Percentiles rank a stretch among this genome's conserved stretches.
Conservation (phyloP, 2,113 vertebrate species). For the Salvelinus fontinalis region DNA sequence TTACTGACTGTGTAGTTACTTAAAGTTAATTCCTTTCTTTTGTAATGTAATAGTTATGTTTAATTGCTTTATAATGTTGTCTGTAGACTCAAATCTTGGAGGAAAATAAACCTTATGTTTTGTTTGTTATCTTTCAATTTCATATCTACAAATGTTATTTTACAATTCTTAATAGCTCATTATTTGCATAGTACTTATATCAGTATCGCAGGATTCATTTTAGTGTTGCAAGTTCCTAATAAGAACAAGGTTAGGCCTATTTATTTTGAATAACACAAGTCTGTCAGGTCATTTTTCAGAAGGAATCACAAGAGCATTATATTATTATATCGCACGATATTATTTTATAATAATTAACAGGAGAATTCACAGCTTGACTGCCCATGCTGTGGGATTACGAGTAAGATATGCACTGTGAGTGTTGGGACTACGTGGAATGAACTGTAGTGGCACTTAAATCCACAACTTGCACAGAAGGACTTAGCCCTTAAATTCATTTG, state of each 20-base stretch:
- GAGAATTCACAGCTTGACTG: constrained; percentile 67
- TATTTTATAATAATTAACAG: too few relatives aligned
- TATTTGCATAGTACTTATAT: constrained; percentile 25
- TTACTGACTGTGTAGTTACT: constrained; percentile 47
- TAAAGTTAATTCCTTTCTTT: constrained; percentile 39
- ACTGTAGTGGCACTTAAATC: constrained; percentile 78
- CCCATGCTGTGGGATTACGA: constrained; percentile 67
- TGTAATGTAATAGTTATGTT: constrained; percentile 74
- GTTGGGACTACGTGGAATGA: constrained; percentile 74
- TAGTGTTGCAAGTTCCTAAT: neutral
- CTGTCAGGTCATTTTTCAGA: neutral
- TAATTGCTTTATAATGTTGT: constrained; percentile 78
- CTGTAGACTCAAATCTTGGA: constrained; percentile 59
- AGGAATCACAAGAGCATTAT: neutral
- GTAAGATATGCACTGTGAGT: constrained; percentile 71
- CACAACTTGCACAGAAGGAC: constrained; percentile 78
- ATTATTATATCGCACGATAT: neutral
- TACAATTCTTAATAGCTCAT: constrained; percentile 48
- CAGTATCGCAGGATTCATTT: constrained; percentile 20
- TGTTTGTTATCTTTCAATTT: constrained; percentile 56
- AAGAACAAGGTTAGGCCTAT: constrained; percentile 4
- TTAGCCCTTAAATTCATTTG: constrained; percentile 79
- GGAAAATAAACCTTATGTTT: constrained; percentile 63
- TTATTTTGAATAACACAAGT: constrained; percentile 56
- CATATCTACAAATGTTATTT: constrained; percentile 53